Conservation (phyloP, 2,113 vertebrate genomes). For the Bubalus kerabau region DNA sequence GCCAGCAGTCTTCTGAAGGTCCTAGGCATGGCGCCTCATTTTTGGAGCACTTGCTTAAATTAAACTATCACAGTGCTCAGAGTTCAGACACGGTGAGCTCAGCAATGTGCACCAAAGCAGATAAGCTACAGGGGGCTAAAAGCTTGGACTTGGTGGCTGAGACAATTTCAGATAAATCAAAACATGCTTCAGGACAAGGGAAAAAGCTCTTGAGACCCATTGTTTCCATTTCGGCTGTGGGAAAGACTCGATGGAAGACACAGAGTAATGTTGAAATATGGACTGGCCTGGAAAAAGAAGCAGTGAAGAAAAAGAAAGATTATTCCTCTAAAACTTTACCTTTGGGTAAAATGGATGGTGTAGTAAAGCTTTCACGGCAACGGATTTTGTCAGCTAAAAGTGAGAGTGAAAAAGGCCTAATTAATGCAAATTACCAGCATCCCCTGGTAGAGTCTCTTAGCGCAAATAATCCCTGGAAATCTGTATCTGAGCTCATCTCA, state of each 20-base stretch:
- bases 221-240: neutral
- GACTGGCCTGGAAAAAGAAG: neutral
- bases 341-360: neutral
- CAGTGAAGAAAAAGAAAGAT: neutral
- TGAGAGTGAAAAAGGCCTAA: neutral
- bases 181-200: neutral
- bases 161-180: neutral
- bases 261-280: neutral
- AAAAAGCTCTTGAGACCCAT: neutral
- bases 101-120: neutral
- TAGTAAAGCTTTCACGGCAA: neutral
- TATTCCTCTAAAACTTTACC: neutral
- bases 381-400: neutral
- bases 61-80: constrained; percentile 16
- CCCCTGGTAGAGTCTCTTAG: neutral
- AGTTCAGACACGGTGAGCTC: neutral
- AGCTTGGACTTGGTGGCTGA: neutral
- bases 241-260: neutral
- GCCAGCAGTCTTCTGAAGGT: neutral
- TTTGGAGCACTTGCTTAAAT: neutral
- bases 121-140: neutral
- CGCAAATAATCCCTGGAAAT: neutral
- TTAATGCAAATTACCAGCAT: neutral
- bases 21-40: neutral
- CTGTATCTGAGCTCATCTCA: constrained; percentile 17